Base-by-base conservation (phyloP, 64 coral and sea anemone species). In the Pocillopora damicornis region DNA sequence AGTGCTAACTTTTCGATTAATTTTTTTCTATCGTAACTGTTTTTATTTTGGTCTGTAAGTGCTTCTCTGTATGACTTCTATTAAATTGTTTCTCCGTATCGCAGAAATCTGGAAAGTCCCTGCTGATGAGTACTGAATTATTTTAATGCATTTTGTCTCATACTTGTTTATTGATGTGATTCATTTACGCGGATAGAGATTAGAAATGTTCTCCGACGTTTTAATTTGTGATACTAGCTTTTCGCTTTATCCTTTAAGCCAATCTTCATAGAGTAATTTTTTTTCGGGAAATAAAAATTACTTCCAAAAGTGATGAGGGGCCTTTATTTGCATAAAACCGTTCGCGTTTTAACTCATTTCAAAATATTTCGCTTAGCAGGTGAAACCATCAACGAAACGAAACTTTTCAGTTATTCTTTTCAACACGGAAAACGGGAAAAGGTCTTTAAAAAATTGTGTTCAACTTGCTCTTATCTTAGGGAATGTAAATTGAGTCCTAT, bases 141-240 rank as follows among this genome's bases (percentile, higher is more conserved):
- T 85, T 85, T 37, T 38, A 18, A 85, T 58, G 81, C 37, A 18
- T 72, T 18, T 72, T 85, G 81, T 26, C 42, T 51, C 64, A 72
- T 22, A 58, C 56, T 71, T 25, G 10, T n/a, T 1, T 9, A 71
- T 71, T 11, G 25, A 71, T n/a, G 67, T 25, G 20, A 71, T 71
- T 71, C 67, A 5, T 71, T 71, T 26, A 71, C 22, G 67, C 22
- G 25, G 20, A 23, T 10, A 71, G 11, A 25, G 25, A 71, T 71
- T 71, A 71, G 67, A 5, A n/a, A n/a, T 71, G 67, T 67, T 18
- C 17, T 67, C 22, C 64, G 14, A 30, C n/a, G n/a, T 23, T 71
- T 71, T 11, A 8, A 11, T n/a, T 71, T 4, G 22, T 1, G 10
- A 71, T 71, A n/a, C 25, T 71, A 26, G 22, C 67, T 71, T 11